phyloP scores from a whole-genome alignment of 1,140 invertebrate genomes.

The Trichonephila clavipes region DNA sequence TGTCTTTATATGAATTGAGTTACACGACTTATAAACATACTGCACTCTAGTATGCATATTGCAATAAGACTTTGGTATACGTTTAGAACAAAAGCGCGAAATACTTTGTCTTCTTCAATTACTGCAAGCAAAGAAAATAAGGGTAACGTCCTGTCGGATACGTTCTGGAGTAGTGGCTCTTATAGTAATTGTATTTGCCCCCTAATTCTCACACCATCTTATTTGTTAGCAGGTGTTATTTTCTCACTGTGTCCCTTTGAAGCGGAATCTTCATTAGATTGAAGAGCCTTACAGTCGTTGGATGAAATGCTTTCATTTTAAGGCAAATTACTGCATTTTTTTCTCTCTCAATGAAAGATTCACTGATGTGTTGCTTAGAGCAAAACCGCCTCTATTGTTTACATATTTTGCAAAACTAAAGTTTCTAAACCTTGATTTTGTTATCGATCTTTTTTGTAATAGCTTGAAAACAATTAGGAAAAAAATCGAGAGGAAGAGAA shows the following conservation, averaged over 20 bases:
- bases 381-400: no score
- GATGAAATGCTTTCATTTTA: background rate
- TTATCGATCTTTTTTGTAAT: no score
- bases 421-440: no score
- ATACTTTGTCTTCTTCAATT: background rate
- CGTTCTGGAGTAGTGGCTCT: background rate
- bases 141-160: background rate
- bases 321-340: no score
- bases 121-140: background rate
- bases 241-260: background rate
- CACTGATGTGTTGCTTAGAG: no score
- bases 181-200: conserved; percentile 44
- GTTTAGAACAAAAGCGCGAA: background rate
- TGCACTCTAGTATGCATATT: background rate
- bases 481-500: no score
- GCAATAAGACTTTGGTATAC: background rate
- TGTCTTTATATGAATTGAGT: no score
- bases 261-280: background rate
- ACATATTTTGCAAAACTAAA: no score
- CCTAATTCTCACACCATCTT: background rate
- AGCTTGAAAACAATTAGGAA: no score
- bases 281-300: background rate
- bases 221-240: conserved; percentile 41
- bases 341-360: no score
- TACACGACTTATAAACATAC: no score